Conservation (phyloP, 2,113 vertebrate genomes). For the Eurypyga helias region DNA sequence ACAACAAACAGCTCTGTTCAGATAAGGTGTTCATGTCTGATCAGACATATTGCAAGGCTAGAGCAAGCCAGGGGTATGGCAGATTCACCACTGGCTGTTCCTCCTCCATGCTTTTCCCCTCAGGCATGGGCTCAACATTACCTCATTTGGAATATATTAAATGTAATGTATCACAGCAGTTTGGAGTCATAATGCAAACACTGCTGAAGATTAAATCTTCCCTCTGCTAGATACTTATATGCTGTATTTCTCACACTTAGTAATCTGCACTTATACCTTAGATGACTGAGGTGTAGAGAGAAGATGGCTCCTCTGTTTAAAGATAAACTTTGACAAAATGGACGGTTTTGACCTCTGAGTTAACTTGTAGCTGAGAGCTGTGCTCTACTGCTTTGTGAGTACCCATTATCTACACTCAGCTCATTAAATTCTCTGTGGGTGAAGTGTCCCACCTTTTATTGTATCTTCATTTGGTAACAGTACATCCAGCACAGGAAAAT, state of each 20-base stretch:
- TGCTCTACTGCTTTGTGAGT: neutral
- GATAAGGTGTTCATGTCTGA: neutral
- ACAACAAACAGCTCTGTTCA: neutral
- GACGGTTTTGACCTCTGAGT: neutral
- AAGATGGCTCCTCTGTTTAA: neutral
- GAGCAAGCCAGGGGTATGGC: neutral
- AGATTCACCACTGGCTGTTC: neutral
- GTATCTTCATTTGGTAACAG: neutral
- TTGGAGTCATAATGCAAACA: neutral
- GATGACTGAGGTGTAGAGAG: neutral
- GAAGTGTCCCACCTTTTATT: neutral
- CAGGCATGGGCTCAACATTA: neutral
- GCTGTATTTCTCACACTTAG: neutral
- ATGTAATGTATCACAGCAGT: neutral
- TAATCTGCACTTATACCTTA: neutral
- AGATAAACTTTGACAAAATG: neutral
- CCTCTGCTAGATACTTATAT: neutral
- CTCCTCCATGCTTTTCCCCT: neutral
- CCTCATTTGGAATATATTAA: neutral
- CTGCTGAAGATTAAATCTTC: neutral
- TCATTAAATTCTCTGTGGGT: neutral
- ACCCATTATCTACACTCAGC: neutral
- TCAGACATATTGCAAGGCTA: neutral
- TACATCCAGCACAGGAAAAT: neutral
- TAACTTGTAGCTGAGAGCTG: neutral